Percentiles rank a stretch among this genome's conserved stretches.
phyloP scores from a whole-genome alignment of 2,888 invertebrate genomes.

The Bruchidius siliquastri region DNA sequence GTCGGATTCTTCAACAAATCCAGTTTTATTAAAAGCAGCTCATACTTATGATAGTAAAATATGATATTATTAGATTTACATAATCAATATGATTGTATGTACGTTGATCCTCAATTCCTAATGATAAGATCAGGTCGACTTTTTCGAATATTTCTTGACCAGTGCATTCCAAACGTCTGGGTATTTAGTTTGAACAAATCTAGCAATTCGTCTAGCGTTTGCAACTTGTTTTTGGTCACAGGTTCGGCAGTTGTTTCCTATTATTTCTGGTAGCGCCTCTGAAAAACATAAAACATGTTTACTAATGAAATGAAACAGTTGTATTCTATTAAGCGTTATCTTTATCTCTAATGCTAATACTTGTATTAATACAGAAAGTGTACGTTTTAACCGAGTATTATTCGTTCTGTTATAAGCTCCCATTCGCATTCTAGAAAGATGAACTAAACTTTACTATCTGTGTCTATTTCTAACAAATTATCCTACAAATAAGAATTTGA shows the following conservation, averaged over 20 bases:
- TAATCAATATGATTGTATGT: not conserved
- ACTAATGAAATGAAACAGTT: too few relatives aligned
- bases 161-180: conserved; percentile 52
- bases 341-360: too few relatives aligned
- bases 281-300: conserved; percentile 30
- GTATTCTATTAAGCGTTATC: too few relatives aligned
- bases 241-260: conserved; percentile 51
- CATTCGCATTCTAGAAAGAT: too few relatives aligned
- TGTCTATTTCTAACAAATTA: too few relatives aligned
- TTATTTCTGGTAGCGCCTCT: conserved; percentile 55
- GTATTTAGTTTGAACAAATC: conserved; percentile 52
- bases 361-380: too few relatives aligned
- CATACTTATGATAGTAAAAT: not conserved
- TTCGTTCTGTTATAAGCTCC: too few relatives aligned
- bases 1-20: not conserved
- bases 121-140: not conserved
- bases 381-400: too few relatives aligned
- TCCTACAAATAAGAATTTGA: too few relatives aligned
- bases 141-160: conserved; percentile 45
- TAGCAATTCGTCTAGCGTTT: conserved; percentile 51
- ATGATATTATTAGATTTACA: not conserved
- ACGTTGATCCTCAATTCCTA: not conserved
- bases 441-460: too few relatives aligned
- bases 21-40: not conserved
- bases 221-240: conserved; percentile 51